phyloP scores from a whole-genome alignment of 2,113 vertebrate species.

The Ptyas mucosa region DNA sequence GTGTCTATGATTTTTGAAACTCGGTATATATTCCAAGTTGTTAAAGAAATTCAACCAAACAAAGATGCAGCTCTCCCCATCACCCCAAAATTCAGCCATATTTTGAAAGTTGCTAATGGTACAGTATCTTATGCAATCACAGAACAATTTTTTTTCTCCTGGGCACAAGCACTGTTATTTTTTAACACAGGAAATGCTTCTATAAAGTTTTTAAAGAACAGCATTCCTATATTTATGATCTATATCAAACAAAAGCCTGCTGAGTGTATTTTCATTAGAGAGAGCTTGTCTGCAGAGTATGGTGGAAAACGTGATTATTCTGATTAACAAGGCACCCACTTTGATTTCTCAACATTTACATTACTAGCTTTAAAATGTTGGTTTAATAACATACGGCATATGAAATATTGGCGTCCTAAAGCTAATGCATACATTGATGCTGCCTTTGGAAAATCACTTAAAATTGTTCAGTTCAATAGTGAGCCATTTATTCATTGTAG shows the following conservation, averaged over 20 bases:
- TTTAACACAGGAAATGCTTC: conserved; percentile 20
- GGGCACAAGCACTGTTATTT: conserved; percentile 1
- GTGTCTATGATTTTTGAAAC: conserved; percentile 52
- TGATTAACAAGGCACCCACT: not conserved
- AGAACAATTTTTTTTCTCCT: not conserved
- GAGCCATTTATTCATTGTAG: not conserved
- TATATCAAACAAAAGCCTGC: not conserved
- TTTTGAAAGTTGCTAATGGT: not conserved
- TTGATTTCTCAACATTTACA: not conserved
- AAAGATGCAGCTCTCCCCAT: conserved; percentile 25
- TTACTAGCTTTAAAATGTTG: not conserved
- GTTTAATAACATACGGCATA: not conserved
- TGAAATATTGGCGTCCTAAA: not conserved
- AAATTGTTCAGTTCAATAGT: not conserved
- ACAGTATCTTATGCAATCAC: not conserved
- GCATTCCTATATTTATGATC: conserved; percentile 1
- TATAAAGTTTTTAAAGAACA: not conserved
- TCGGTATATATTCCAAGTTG: conserved; percentile 29
- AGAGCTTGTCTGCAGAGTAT: not conserved
- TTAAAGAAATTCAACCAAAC: conserved; percentile 41
- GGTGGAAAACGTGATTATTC: not conserved
- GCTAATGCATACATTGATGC: not conserved
- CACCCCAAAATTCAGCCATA: not conserved
- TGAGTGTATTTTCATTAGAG: conserved; percentile 5
- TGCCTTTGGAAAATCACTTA: not conserved